Percentiles rank a stretch among this genome's conserved stretches.
These are phyloP conservation scores for Drosophila navojoa DNA, from an alignment of 1,140 invertebrate genomes.

Conservation along the genomic window DNA sequence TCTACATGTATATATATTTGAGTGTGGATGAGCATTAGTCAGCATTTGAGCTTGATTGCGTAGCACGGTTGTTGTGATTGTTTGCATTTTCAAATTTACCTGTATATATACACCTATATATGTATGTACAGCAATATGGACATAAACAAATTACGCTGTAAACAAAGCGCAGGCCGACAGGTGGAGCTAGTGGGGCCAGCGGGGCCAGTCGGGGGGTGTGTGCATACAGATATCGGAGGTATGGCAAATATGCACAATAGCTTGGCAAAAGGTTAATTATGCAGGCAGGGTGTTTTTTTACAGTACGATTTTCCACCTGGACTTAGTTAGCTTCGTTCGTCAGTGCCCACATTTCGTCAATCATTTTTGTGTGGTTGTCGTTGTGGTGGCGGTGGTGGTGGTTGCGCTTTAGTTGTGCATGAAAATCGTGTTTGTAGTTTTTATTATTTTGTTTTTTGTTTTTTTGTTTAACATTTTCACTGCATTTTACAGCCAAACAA, in stretches of 20 bases:
- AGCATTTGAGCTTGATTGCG: constrained; percentile 63
- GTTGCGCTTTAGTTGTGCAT: constrained; percentile 54
- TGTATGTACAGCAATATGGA: not conserved
- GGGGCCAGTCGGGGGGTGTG: not conserved
- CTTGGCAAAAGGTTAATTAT: constrained; percentile 74
- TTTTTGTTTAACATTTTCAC: constrained; percentile 66
- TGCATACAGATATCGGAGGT: constrained; percentile 15
- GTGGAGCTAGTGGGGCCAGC: not conserved
- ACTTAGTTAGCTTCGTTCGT: constrained; percentile 30
- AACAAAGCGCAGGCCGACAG: constrained; percentile 49
- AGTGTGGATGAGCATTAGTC: constrained; percentile 23
- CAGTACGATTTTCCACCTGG: constrained; percentile 49
- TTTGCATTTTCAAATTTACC: constrained; percentile 76
- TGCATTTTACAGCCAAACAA: constrained; percentile 76
- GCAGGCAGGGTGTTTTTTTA: constrained; percentile 48
- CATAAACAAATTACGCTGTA: constrained; percentile 75
- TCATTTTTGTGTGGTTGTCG: constrained; percentile 41
- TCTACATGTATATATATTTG: not conserved
- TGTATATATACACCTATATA: constrained; percentile 25
- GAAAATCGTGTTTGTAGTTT: constrained; percentile 76
- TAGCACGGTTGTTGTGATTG: constrained; percentile 67
- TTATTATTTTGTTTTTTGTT: constrained; percentile 24
- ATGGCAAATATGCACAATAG: constrained; percentile 47
- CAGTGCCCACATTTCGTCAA: constrained; percentile 61
- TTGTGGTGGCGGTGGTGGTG: constrained; percentile 33